Conservation (phyloP, 2,113 vertebrate genomes). For the Casuarius casuarius region DNA sequence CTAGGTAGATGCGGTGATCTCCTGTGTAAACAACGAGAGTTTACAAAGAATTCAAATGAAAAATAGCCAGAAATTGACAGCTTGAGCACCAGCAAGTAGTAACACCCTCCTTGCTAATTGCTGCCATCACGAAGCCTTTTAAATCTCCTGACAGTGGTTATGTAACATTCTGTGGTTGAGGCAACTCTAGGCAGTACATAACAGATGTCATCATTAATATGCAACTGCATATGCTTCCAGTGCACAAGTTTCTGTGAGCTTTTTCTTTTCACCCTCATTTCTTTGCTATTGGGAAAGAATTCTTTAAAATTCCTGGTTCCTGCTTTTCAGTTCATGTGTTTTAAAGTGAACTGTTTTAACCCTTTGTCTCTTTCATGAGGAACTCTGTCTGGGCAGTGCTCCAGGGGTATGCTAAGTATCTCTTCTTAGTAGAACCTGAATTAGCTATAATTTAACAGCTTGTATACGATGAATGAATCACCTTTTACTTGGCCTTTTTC, state of each 20-base stretch:
- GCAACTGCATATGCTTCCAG: slow-evolving; percentile 73
- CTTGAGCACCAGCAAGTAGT: slow-evolving; percentile 66
- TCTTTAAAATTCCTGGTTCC: neutral
- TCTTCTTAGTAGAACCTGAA: neutral
- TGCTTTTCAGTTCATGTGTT: neutral
- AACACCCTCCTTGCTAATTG: slow-evolving; percentile 77
- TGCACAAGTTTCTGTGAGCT: slow-evolving; percentile 4
- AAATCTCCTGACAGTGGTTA: slow-evolving; percentile 76
- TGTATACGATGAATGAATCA: neutral
- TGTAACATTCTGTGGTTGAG: slow-evolving; percentile 64
- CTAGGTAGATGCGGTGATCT: neutral
- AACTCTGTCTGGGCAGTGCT: neutral
- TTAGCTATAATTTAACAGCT: neutral
- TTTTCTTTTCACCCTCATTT: neutral
- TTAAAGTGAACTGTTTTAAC: neutral
- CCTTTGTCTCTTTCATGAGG: neutral
- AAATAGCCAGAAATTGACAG: slow-evolving; percentile 66
- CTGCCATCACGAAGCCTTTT: slow-evolving; percentile 74
- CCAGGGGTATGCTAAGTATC: neutral
- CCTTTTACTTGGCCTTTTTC: neutral
- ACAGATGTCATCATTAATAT: slow-evolving; percentile 82
- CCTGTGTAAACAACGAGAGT: slow-evolving; percentile 21
- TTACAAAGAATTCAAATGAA: slow-evolving; percentile 53
- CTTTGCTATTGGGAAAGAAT: neutral
- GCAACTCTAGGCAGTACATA: slow-evolving; percentile 68